A percentile compares a stretch with the other conserved stretches of the same genome.
These are phyloP conservation scores for Proisotoma minuta DNA, from an alignment of 2,888 invertebrate species.

Conservation along the genomic window DNA sequence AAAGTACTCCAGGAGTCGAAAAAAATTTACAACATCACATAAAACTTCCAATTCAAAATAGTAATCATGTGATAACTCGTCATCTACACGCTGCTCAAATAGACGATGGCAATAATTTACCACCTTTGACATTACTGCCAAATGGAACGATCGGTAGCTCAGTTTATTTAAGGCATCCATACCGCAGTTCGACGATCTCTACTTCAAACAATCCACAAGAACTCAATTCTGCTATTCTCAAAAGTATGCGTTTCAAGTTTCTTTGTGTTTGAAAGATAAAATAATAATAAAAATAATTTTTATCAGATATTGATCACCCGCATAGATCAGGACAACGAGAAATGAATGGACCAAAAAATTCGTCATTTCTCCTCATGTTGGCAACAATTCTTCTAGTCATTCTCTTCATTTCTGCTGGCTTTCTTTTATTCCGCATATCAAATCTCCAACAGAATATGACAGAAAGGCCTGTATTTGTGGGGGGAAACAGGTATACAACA, in stretches of 20 bases:
- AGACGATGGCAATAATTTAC: conserved; percentile 1
- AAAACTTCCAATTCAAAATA: conserved; percentile 2
- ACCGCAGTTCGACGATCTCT: neutral
- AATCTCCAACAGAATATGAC: conserved; percentile 51
- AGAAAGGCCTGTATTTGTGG: conserved; percentile 28
- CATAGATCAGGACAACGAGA: neutral
- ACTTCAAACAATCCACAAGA: too few relatives aligned
- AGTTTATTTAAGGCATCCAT: too few relatives aligned
- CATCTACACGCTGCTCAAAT: conserved; percentile 3
- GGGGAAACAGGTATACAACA: conserved; percentile 30
- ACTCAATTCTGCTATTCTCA: neutral
- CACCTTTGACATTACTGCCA: neutral
- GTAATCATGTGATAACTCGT: conserved; percentile 12
- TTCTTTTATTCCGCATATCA: conserved; percentile 59
- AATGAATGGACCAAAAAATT: neutral
- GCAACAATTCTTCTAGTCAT: conserved; percentile 58
- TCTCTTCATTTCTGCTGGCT: conserved; percentile 58
- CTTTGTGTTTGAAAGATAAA: too few relatives aligned
- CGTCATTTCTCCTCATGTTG: conserved; percentile 55
- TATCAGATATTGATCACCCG: neutral
- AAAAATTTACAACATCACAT: conserved; percentile 35
- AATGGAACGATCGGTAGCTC: conserved; percentile 2
- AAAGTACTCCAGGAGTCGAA: conserved; percentile 51
- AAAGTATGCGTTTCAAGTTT: neutral
- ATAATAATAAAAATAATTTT: neutral